Evolutionary conservation across 2,888 invertebrate species (phyloP), one percentile per base, ranked within the genome.

Genomic region (Noctua pronuba): DNA sequence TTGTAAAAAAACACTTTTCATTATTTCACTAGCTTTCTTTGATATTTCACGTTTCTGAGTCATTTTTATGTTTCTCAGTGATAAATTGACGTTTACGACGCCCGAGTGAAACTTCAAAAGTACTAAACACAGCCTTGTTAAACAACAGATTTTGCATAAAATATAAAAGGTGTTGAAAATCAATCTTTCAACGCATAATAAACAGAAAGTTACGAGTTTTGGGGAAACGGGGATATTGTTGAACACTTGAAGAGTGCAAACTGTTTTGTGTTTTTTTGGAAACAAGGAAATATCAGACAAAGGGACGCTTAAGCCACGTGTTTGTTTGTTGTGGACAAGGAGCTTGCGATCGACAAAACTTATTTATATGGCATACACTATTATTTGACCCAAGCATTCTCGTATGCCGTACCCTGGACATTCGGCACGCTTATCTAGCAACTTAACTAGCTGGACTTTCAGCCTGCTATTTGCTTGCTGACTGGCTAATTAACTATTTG

Each of bases 261-360:
- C n/a, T 58, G 52, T 76, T 49, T 60, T 80, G 55, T 49, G 21
- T 85, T 80, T 77, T 72, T 70, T 69, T 79, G 62, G 24, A 70
- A 83, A 80, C 74, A 68, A 82, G 83, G 86, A 87, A 85, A 71
- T 58, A 35, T 74, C 69, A 73, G 65, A 90, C 90, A 91, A 90
- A 91, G 90, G 89, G 80, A 67, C 85, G 76, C 3, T 31, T 38
- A n/a, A 21, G 28, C 38, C 58, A 44, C 38, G 52, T 73, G 44
- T 35, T 52, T 18, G 6, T 52, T 60, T 41, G 21, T 81, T 73
- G 44, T 67, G 21, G 10, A 13, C 58, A 24, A 28, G 31, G 38
- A 58, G 44, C 49, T 41, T 16, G 49, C 21, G 16, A 24, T 10
- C 5, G 28, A 16, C 16, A 28, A 10, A 24, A 46, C 13, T 13